These are phyloP conservation scores for Toxotes chatareus DNA, from an alignment of 2,113 vertebrate species.

Conservation along the genomic window DNA sequence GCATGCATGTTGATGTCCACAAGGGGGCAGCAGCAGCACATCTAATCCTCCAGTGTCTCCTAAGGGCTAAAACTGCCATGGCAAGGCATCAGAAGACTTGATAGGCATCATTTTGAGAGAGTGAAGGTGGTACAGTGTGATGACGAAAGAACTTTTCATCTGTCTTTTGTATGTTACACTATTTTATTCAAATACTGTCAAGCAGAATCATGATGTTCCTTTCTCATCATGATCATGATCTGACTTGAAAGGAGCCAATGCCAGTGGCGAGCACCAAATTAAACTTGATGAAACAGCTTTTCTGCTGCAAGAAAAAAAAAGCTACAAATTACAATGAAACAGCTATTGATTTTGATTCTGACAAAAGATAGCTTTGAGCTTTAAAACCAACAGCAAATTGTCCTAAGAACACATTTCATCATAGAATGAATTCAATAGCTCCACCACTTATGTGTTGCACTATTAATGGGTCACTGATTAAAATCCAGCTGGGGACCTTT, in stretches of 20 bases:
- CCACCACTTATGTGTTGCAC: not conserved
- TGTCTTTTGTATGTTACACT: not conserved
- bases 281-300: not conserved
- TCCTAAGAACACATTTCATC: not conserved
- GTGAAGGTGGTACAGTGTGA: not conserved
- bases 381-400: slow-evolving; percentile 27
- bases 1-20: slow-evolving; percentile 43
- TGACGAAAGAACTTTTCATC: not conserved
- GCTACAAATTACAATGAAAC: not conserved
- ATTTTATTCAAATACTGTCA: not conserved
- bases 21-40: slow-evolving; percentile 73
- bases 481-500: not conserved
- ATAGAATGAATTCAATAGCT: not conserved
- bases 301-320: not conserved
- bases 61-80: slow-evolving; percentile 9
- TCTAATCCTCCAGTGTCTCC: slow-evolving; percentile 18
- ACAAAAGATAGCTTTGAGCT: not conserved
- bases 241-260: not conserved
- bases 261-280: not conserved
- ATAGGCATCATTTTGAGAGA: slow-evolving; percentile 1
- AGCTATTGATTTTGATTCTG: not conserved
- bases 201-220: not conserved
- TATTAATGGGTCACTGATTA: not conserved
- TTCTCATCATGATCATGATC: not conserved
- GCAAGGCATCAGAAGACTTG: slow-evolving; percentile 11